Conservation (phyloP, 1,140 invertebrate species). For the Araneus ventricosus region DNA sequence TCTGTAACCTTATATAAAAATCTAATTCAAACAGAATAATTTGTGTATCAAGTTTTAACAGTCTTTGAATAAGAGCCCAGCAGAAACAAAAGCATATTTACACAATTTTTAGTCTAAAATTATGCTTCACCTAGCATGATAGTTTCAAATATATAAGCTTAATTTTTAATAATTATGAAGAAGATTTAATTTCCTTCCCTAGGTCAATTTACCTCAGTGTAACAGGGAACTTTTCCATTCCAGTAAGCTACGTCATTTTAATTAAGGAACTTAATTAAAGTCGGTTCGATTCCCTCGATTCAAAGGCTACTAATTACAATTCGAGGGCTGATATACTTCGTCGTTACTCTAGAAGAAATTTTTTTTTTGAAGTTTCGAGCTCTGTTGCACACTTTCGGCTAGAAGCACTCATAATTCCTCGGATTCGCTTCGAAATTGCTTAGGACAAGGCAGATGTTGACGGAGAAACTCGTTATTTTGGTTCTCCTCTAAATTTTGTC, state of each 20-base stretch:
- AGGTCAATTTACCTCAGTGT: not conserved
- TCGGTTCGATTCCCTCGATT: slow-evolving; percentile 54
- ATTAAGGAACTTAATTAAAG: slow-evolving; percentile 66
- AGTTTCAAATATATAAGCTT: not conserved
- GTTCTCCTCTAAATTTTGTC: not conserved
- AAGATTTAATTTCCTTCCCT: slow-evolving; percentile 44
- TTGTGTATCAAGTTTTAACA: not conserved
- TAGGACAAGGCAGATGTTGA: slow-evolving; percentile 5
- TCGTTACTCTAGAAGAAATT: not conserved
- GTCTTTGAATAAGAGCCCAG: not conserved
- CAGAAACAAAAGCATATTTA: not conserved
- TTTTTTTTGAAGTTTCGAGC: slow-evolving; percentile 29
- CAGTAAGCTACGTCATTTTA: slow-evolving; percentile 53
- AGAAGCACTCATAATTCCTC: not conserved
- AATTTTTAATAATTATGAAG: slow-evolving; percentile 38
- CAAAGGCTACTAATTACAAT: slow-evolving; percentile 60
- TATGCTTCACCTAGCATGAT: not conserved
- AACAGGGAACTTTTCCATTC: slow-evolving; percentile 39
- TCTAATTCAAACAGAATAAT: not conserved
- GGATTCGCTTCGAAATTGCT: not conserved
- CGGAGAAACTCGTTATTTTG: not conserved
- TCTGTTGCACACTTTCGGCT: slow-evolving; percentile 32
- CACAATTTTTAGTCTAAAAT: slow-evolving; percentile 32
- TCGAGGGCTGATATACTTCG: slow-evolving; percentile 31
- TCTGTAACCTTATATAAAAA: no score